These are phyloP conservation scores for Scaptomyza caliginosa DNA, from an alignment of 2,888 invertebrate genomes.

Conservation along the genomic window DNA sequence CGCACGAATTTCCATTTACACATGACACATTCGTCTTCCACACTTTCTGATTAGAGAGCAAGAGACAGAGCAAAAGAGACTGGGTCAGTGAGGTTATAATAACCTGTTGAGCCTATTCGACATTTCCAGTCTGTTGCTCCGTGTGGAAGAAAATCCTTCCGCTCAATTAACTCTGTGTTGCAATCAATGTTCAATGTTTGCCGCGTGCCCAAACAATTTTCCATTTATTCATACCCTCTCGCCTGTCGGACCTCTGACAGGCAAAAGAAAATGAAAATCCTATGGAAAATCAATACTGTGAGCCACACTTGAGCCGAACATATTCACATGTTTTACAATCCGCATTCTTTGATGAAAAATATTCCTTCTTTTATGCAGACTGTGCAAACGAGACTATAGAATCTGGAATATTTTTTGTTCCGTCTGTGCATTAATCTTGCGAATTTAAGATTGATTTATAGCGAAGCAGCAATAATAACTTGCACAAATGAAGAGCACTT, in stretches of 20 bases:
- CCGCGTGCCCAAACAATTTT: slow-evolving; percentile 34
- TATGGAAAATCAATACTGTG: slow-evolving; percentile 9
- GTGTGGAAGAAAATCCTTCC: slow-evolving; percentile 35
- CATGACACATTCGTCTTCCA: no score
- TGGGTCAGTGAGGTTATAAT: no score
- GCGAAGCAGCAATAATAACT: background rate
- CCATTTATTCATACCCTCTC: slow-evolving; percentile 23
- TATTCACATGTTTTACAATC: slow-evolving; percentile 5
- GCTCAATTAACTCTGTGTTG: slow-evolving; percentile 66
- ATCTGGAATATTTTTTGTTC: background rate
- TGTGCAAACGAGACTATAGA: background rate
- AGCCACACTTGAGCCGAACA: slow-evolving; percentile 1
- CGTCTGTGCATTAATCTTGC: slow-evolving; percentile 7
- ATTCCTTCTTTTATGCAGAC: background rate
- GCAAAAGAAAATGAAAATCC: background rate
- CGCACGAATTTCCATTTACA: background rate
- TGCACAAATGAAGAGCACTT: background rate
- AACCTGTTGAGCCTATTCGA: slow-evolving; percentile 42
- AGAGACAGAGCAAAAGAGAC: background rate
- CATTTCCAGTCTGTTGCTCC: slow-evolving; percentile 32
- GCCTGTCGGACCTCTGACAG: slow-evolving; percentile 15
- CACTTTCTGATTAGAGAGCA: background rate
- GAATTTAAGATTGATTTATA: background rate
- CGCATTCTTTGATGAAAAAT: background rate
- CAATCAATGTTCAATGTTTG: slow-evolving; percentile 49